These are phyloP conservation scores for Achroia grisella DNA, from an alignment of 1,140 invertebrate species.

Conservation along the genomic window DNA sequence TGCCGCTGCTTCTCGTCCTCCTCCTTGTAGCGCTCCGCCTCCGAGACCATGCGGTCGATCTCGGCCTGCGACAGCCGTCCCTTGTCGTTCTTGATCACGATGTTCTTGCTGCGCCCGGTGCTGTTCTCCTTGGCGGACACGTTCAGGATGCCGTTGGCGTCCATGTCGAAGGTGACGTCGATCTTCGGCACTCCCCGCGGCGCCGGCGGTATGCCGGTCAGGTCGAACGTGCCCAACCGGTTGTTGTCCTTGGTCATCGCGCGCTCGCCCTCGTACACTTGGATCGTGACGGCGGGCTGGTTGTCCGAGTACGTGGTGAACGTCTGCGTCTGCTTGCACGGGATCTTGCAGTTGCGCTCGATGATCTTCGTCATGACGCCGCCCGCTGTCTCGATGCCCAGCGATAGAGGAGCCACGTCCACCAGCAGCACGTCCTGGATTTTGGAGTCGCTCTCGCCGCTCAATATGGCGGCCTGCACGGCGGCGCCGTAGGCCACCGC, in stretches of 20 bases:
- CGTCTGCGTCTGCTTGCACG: constrained; percentile 74
- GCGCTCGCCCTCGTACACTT: constrained; percentile 79
- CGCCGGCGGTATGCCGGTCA: constrained; percentile 85
- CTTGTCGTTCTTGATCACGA: constrained; percentile 93
- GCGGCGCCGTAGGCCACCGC: constrained; percentile 61
- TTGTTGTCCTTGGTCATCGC: constrained; percentile 84
- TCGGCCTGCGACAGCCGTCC: constrained; percentile 90
- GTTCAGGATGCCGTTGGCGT: constrained; percentile 80
- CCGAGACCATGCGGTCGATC: constrained; percentile 89
- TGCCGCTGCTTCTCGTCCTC: constrained; percentile 79
- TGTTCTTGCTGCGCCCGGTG: constrained; percentile 81
- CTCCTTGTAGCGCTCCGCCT: constrained; percentile 78
- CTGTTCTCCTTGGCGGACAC: constrained; percentile 74
- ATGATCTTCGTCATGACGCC: constrained; percentile 76
- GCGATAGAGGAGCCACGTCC: constrained; percentile 64
- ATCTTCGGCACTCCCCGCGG: constrained; percentile 85
- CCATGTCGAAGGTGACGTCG: constrained; percentile 77
- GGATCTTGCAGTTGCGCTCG: constrained; percentile 72
- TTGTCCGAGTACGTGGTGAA: constrained; percentile 79
- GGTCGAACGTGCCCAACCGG: constrained; percentile 81
- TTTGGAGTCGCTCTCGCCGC: constrained; percentile 67
- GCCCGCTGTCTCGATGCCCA: constrained; percentile 74
- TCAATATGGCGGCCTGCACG: constrained; percentile 50
- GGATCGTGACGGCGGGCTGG: constrained; percentile 77
- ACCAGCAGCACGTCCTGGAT: constrained; percentile 62